Conservation (phyloP, 2,113 vertebrate genomes). For the Eretmochelys imbricata region DNA sequence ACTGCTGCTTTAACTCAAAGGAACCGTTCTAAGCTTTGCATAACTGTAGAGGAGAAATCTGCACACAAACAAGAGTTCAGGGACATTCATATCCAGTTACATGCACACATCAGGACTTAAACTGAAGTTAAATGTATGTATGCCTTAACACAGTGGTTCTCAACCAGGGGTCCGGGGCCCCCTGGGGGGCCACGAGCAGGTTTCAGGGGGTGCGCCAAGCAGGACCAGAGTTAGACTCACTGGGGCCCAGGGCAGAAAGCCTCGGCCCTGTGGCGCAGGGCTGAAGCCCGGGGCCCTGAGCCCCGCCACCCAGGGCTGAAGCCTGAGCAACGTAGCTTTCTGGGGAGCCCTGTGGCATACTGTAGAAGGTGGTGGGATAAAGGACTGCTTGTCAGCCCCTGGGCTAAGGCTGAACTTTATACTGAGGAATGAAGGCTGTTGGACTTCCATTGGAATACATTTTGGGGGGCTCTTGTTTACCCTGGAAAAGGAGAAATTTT, state of each 20-base stretch:
- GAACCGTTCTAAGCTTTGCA: slow-evolving; percentile 32
- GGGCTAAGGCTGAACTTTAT: background rate
- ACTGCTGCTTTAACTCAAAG: slow-evolving; percentile 21
- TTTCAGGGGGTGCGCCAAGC: no score
- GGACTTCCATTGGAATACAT: background rate
- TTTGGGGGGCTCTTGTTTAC: background rate
- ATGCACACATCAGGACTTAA: slow-evolving; percentile 4
- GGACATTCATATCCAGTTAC: background rate
- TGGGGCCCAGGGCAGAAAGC: no score
- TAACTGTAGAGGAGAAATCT: slow-evolving; percentile 17
- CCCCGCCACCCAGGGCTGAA: no score
- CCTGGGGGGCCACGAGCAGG: no score
- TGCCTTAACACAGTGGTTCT: background rate
- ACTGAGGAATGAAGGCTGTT: background rate
- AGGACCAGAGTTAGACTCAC: no score
- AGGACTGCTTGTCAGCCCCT: background rate
- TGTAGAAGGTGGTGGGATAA: background rate
- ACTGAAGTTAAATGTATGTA: background rate
- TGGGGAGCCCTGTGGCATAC: no score
- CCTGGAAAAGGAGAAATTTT: background rate
- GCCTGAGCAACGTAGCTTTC: no score
- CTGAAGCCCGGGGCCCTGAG: no score
- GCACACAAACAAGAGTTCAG: background rate
- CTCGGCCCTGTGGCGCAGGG: no score
- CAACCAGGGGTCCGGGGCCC: no score